phyloP scores from a whole-genome alignment of 1,140 invertebrate species.

The Pseudoatta argentina region DNA sequence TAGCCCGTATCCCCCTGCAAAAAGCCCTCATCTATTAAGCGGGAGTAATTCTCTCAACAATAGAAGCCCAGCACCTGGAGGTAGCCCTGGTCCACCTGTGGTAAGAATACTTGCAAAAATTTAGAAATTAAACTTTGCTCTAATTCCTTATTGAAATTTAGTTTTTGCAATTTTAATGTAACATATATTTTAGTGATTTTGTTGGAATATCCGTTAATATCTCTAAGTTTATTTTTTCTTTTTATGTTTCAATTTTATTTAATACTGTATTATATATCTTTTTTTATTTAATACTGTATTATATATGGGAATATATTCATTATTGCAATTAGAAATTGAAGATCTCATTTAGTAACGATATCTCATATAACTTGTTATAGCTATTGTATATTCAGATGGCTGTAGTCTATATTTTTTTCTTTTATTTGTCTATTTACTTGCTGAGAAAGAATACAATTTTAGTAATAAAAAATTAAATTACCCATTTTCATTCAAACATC shows the following conservation, averaged over 20 bases:
- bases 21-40: conserved; percentile 84
- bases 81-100: conserved; percentile 84
- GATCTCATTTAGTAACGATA: not conserved
- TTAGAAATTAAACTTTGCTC: not conserved
- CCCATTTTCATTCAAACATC: not conserved
- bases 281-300: not conserved
- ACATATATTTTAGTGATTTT: not conserved
- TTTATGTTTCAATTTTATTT: conserved; percentile 9
- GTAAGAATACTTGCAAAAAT: conserved; percentile 72
- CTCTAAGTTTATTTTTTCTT: not conserved
- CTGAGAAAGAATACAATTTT: not conserved
- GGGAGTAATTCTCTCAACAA: conserved; percentile 80
- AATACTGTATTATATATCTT: not conserved
- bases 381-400: not conserved
- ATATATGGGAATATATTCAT: not conserved
- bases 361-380: conserved; percentile 5
- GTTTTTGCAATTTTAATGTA: not conserved
- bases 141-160: conserved; percentile 1
- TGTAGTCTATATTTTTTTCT: not conserved
- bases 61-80: conserved; percentile 83
- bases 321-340: not conserved
- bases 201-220: not conserved
- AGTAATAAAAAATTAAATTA: not conserved
- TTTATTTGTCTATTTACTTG: not conserved
- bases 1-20: conserved; percentile 85